These are phyloP conservation scores for Drosophila mulleri DNA, from an alignment of 2,888 invertebrate species.

Conservation along the genomic window DNA sequence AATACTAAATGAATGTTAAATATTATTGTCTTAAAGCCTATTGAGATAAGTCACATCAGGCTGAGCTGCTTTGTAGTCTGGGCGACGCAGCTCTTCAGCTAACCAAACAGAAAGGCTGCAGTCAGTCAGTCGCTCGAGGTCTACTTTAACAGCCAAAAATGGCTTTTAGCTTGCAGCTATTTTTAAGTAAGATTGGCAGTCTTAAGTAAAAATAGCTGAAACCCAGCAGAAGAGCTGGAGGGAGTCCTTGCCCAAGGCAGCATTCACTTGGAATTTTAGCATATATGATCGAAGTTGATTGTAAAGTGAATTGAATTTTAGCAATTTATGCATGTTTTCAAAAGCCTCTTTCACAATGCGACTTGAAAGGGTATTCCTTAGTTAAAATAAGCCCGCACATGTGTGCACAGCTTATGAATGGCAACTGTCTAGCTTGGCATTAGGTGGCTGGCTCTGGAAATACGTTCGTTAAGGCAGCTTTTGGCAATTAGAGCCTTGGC, in stretches of 20 bases:
- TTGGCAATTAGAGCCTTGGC: constrained; percentile 53
- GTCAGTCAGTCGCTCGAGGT: not conserved
- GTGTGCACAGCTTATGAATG: constrained; percentile 21
- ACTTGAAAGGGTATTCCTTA: constrained; percentile 8
- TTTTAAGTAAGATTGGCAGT: constrained; percentile 6
- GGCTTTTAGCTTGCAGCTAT: not conserved
- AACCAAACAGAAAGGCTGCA: not conserved
- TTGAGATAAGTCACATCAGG: not conserved
- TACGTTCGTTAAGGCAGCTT: constrained; percentile 51
- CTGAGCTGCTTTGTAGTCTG: not conserved
- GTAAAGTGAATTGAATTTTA: not conserved
- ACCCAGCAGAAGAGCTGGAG: not conserved
- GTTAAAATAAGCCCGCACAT: not conserved
- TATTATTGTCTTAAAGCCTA: not conserved
- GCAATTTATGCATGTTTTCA: not conserved
- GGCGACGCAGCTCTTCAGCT: not conserved
- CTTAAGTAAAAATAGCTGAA: not conserved
- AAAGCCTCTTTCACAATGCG: not conserved
- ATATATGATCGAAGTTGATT: not conserved
- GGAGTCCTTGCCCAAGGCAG: not conserved
- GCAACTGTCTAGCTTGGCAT: constrained; percentile 12
- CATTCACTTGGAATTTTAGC: not conserved
- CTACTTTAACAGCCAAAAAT: not conserved
- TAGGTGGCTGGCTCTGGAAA: constrained; percentile 27
- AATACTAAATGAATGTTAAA: not conserved